Percentiles rank a stretch among this genome's conserved stretches.
phyloP scores from a whole-genome alignment of 2,113 vertebrate species.

The Rhynchopsitta pachyrhyncha region DNA sequence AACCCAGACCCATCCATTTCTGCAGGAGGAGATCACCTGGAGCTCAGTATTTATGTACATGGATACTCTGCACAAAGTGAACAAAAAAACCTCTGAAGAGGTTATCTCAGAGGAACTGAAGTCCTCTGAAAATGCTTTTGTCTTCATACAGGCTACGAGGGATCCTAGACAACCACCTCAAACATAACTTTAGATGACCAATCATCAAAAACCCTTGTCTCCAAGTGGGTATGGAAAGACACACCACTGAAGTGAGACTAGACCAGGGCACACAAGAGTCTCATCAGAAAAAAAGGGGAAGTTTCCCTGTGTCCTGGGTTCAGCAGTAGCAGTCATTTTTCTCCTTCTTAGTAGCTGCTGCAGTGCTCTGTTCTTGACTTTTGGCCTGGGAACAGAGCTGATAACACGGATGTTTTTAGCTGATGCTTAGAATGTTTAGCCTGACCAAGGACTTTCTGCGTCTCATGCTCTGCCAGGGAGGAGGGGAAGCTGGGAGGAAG shows the following conservation, averaged over 20 bases:
- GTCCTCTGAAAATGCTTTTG: not conserved
- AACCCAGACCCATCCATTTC: not conserved
- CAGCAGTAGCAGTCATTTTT: too few species aligned
- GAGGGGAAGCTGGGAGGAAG: too few species aligned
- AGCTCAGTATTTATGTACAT: not conserved
- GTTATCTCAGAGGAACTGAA: not conserved
- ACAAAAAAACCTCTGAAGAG: not conserved
- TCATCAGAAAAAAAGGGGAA: not conserved
- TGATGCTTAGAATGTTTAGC: too few species aligned
- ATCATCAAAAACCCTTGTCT: not conserved
- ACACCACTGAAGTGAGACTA: not conserved
- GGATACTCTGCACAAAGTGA: not conserved
- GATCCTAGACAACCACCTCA: not conserved
- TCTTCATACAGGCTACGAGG: not conserved
- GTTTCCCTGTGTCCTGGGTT: not conserved
- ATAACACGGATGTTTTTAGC: too few species aligned
- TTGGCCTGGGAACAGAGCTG: too few species aligned
- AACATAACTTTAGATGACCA: not conserved
- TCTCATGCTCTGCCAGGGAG: too few species aligned
- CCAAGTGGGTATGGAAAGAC: not conserved
- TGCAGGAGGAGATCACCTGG: not conserved
- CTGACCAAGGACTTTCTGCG: too few species aligned
- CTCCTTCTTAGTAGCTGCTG: too few species aligned
- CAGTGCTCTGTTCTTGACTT: too few species aligned
- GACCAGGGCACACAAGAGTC: not conserved